These are phyloP conservation scores for Acleris cristana DNA, from an alignment of 2,888 invertebrate species.

Conservation along the genomic window DNA sequence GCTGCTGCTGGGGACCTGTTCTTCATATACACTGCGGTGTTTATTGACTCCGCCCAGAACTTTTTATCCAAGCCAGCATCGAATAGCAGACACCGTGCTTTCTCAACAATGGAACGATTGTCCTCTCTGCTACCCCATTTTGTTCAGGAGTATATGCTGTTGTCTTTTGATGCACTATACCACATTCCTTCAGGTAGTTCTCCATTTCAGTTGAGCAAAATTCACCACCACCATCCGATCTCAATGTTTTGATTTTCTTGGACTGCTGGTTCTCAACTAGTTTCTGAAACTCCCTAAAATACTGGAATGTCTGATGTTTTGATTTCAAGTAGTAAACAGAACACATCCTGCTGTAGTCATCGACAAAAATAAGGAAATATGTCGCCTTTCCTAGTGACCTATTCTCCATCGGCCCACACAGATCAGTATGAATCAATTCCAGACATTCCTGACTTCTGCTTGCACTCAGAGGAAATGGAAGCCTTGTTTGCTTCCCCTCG, in stretches of 20 bases:
- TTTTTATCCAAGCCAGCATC: no score
- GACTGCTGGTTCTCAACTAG: constrained; percentile 33
- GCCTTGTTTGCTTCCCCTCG: constrained; percentile 42
- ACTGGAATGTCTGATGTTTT: constrained; percentile 21
- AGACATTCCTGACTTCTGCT: constrained; percentile 29
- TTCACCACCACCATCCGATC: constrained; percentile 36
- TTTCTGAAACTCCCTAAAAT: constrained; percentile 25
- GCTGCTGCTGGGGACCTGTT: no score
- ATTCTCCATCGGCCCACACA: no score
- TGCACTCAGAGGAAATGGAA: constrained; percentile 37
- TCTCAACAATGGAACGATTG: no score
- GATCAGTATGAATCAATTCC: constrained; percentile 20
- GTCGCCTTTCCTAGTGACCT: constrained; percentile 20
- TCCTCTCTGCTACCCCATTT: no score
- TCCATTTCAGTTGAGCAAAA: constrained; percentile 39
- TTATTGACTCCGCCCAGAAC: no score
- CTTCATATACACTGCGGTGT: no score
- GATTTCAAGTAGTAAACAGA: constrained; percentile 39
- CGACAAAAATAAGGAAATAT: constrained; percentile 49
- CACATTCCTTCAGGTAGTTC: constrained; percentile 25
- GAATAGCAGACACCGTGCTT: no score
- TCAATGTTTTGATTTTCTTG: constrained; percentile 32
- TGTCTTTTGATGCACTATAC: no score
- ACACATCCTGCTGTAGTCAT: constrained; percentile 48
- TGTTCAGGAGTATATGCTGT: no score